These are phyloP conservation scores for Xylophagus ater DNA, from an alignment of 2,888 invertebrate genomes.

Conservation along the genomic window DNA sequence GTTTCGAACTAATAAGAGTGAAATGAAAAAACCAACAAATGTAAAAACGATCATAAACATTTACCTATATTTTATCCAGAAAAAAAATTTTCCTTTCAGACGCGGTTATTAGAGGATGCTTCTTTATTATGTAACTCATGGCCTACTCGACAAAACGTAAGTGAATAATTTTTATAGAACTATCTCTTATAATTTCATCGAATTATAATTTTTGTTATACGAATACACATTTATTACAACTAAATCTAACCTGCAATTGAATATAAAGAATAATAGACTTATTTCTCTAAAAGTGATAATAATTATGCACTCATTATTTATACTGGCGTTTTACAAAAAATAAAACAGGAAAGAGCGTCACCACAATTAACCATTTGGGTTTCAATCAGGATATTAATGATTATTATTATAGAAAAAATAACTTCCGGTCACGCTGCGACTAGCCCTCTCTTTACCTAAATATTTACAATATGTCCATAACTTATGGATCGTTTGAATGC, in stretches of 20 bases:
- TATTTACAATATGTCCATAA: no score
- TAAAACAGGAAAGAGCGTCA: no score
- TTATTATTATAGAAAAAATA: slow-evolving; percentile 23
- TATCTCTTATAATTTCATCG: slow-evolving; percentile 2
- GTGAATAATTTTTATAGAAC: slow-evolving; percentile 35
- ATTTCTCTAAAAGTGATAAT: slow-evolving; percentile 1
- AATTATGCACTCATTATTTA: slow-evolving; percentile 14
- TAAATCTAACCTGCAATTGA: neutral
- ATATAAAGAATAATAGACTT: neutral
- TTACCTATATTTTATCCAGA: slow-evolving; percentile 1
- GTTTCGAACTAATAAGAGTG: no score
- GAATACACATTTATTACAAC: slow-evolving; percentile 1
- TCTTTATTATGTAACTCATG: slow-evolving; percentile 86
- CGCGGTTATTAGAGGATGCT: slow-evolving; percentile 80
- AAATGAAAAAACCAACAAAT: no score
- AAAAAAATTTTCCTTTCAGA: slow-evolving; percentile 62
- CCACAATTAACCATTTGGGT: slow-evolving; percentile 9
- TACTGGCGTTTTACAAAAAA: slow-evolving; percentile 9
- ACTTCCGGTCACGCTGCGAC: slow-evolving; percentile 27
- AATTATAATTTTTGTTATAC: slow-evolving; percentile 4
- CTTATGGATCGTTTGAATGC: no score
- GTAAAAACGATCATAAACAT: no score
- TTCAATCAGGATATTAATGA: slow-evolving; percentile 23
- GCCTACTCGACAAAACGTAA: slow-evolving; percentile 83
- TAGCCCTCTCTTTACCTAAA: no score